Percentiles rank a stretch among this genome's conserved stretches.
These are phyloP conservation scores for Blennius ocellaris DNA, from an alignment of 2,113 vertebrate genomes.

Conservation along the genomic window DNA sequence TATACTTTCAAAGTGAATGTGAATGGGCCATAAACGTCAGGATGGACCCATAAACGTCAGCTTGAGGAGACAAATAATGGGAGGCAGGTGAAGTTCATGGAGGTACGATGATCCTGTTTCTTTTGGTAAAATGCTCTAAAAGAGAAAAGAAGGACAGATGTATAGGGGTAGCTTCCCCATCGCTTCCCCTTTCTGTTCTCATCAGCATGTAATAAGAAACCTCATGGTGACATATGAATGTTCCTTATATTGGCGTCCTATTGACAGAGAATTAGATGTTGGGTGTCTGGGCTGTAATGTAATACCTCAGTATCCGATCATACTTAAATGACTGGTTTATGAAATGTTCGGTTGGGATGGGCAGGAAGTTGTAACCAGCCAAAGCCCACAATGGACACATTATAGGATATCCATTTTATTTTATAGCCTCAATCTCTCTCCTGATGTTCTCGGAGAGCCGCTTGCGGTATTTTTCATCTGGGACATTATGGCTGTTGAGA, in stretches of 20 bases:
- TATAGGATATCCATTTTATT: neutral
- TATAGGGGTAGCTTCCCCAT: slow-evolving; percentile 5
- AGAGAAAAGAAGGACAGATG: slow-evolving; percentile 19
- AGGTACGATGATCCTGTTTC: slow-evolving; percentile 37
- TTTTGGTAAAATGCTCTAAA: slow-evolving; percentile 23
- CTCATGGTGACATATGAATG: neutral
- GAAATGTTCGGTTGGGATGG: neutral
- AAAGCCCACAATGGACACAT: neutral
- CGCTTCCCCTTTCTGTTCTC: slow-evolving; percentile 8
- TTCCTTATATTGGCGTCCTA: neutral
- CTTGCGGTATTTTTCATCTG: neutral
- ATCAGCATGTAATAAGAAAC: slow-evolving; percentile 14
- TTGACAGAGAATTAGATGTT: neutral
- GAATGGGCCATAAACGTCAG: slow-evolving; percentile 56
- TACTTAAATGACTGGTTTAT: neutral
- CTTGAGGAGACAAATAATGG: slow-evolving; percentile 47
- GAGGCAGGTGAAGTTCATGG: slow-evolving; percentile 55
- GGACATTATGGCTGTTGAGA: neutral
- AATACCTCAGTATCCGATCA: neutral
- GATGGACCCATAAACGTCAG: slow-evolving; percentile 65
- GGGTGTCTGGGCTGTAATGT: neutral
- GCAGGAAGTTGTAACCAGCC: neutral
- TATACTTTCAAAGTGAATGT: slow-evolving; percentile 49
- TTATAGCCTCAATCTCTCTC: neutral
- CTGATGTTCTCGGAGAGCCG: neutral